Conservation (phyloP, 2,888 invertebrate genomes). For the Eremobia ochroleuca region DNA sequence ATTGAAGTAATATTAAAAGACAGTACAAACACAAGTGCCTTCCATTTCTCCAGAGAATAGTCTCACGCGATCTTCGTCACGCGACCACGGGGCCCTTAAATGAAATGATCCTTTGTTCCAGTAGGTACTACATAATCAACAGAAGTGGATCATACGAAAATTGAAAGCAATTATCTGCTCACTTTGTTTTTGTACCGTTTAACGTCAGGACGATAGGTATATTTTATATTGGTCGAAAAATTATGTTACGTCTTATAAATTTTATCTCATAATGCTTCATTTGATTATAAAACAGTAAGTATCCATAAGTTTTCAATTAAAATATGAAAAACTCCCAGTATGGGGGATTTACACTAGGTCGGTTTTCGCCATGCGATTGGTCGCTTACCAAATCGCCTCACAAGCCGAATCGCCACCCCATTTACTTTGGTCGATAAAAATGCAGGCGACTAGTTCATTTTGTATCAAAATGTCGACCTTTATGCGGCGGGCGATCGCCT, state of each 20-base stretch:
- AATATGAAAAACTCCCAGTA: background rate
- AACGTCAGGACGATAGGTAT: background rate
- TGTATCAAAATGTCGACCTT: slow-evolving; percentile 6
- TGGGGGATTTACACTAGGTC: background rate
- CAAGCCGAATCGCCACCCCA: background rate
- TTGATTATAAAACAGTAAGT: background rate
- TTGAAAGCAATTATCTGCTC: slow-evolving; percentile 59
- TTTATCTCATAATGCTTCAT: background rate
- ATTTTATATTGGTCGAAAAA: background rate
- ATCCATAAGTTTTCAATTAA: no score
- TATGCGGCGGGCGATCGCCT: slow-evolving; percentile 28
- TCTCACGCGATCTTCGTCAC: slow-evolving; percentile 63
- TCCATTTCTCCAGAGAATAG: slow-evolving; percentile 58
- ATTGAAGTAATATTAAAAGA: slow-evolving; percentile 58
- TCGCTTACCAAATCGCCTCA: background rate
- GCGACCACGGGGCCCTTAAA: slow-evolving; percentile 56
- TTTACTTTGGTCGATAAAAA: no score
- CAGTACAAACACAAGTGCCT: slow-evolving; percentile 59
- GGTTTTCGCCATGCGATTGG: background rate
- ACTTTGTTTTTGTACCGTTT: slow-evolving; percentile 27
- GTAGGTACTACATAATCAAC: slow-evolving; percentile 57
- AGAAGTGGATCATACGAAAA: slow-evolving; percentile 66
- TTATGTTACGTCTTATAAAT: background rate
- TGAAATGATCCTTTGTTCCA: slow-evolving; percentile 61
- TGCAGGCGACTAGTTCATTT: background rate